phyloP scores from a whole-genome alignment of 2,888 invertebrate species.

The Oasisia sp. region DNA sequence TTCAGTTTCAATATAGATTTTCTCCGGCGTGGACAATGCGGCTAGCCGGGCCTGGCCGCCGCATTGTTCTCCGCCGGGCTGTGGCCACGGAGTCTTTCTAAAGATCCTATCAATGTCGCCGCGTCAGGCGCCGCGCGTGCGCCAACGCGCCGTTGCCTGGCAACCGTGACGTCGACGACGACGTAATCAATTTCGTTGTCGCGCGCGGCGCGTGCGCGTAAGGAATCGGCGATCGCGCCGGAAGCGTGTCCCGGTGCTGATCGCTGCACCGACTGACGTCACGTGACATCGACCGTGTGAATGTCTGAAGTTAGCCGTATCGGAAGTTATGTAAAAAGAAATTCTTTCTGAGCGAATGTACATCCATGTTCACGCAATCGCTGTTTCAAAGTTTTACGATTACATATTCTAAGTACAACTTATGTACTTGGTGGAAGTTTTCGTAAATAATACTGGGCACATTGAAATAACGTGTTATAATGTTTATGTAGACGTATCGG shows the following conservation, averaged over 20 bases:
- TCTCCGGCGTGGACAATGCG: slow-evolving; percentile 20
- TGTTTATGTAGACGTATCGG: no score
- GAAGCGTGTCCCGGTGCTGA: neutral
- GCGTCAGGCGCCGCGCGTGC: neutral
- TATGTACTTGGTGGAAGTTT: no score
- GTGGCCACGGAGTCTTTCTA: neutral
- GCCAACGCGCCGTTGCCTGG: neutral
- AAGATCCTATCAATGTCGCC: slow-evolving; percentile 11
- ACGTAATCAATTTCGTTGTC: slow-evolving; percentile 17
- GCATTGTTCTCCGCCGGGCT: neutral
- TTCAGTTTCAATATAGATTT: slow-evolving; percentile 48
- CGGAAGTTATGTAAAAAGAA: no score
- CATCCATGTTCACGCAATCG: no score
- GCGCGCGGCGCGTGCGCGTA: neutral
- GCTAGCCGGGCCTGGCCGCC: neutral
- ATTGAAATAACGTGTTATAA: no score
- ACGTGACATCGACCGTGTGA: no score
- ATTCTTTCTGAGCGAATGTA: no score
- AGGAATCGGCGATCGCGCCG: neutral
- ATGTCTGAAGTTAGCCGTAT: no score
- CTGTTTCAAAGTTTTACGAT: no score
- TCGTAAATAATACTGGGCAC: no score
- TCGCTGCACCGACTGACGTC: neutral
- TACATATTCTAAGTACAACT: no score
- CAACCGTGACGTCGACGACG: neutral